Percentiles rank a stretch among this genome's conserved stretches.
These are phyloP conservation scores for Mesorhabditis sp. DNA, from an alignment of 2,888 invertebrate genomes.

Conservation along the genomic window DNA sequence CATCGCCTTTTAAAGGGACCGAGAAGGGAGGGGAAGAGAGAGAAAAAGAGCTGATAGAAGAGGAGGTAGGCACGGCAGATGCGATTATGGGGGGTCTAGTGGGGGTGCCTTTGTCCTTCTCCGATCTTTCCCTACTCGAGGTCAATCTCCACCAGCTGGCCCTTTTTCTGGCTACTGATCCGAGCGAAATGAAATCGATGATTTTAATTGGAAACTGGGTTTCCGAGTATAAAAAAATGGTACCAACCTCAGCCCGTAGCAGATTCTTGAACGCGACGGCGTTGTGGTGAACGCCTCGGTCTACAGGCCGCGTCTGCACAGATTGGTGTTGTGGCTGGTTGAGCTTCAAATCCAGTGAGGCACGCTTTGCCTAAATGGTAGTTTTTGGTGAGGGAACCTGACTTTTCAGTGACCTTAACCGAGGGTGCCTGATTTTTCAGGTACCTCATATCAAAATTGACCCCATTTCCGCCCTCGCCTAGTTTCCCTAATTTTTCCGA, in stretches of 20 bases:
- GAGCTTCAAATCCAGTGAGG: background rate
- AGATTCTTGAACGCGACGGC: background rate
- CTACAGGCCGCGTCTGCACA: background rate
- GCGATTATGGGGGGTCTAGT: background rate
- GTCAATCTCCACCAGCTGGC: too few relatives aligned
- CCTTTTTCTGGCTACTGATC: too few relatives aligned
- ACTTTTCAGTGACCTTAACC: too few relatives aligned
- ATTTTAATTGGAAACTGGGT: too few relatives aligned
- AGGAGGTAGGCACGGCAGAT: background rate
- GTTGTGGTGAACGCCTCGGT: background rate
- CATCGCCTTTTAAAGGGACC: background rate
- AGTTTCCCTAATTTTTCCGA: too few relatives aligned
- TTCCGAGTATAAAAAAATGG: too few relatives aligned
- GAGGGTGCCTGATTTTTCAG: too few relatives aligned
- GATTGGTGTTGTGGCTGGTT: background rate
- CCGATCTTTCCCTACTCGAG: too few relatives aligned
- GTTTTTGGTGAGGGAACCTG: background rate
- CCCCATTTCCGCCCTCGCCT: too few relatives aligned
- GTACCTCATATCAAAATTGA: too few relatives aligned
- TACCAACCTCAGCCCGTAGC: background rate
- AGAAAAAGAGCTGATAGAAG: background rate
- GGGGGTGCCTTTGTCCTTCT: too few relatives aligned
- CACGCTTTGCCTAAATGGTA: background rate
- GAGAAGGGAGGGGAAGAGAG: constrained; percentile 6
- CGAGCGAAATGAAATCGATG: too few relatives aligned